Evolutionary conservation across 2,888 invertebrate genomes (phyloP), one percentile per base, ranked within the genome.

Genomic region (Stenotaenia linearis): DNA sequence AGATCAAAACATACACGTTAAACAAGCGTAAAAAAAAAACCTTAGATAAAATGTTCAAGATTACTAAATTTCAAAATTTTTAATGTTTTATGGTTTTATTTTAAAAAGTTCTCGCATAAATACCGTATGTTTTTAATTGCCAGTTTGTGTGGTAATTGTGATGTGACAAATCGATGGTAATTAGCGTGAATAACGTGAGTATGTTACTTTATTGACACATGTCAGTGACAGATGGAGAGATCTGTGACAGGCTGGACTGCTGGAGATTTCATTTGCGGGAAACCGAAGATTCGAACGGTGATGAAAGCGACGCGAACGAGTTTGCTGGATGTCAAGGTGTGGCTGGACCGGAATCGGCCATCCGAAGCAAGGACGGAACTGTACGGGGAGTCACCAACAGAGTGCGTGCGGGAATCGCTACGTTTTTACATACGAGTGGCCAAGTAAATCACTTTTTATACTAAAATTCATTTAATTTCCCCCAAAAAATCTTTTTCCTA

Each of bases 321-420:
- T 80, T 80, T 30, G 80, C 78, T 1, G 80, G 80, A 6, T 75
- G 75, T 32, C 56, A 79, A 12, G 56, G 61, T 61, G 61, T 79
- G 23, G 23, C 78, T 50, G 76, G 21, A 28, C 61, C 79, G n/a
- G 79, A 79, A 75, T 76, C 74, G 18, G 82, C 95, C 79, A 96
- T 97, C 85, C 90, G 93, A 82, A 96, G 97, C 88, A 92, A 93
- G 79, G 94, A 94, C 85, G 97, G 97, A 76, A 96, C 96, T 12
- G 93, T 97, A 83, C 91, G 97, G 75, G 97, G 97, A 81, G 95
- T 97, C 82, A 95, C 94, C 88, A 97, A 97, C 88, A 90, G 96
- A 83, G 97, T 97, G 80, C 89, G 96, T 82, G 96, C 96, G 82
- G 97, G 97, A 81, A 96, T 97, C 84, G 95, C 95, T 76, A 96